phyloP scores from a whole-genome alignment of 2,113 vertebrate genomes.

The Variabilichromis moorii region DNA sequence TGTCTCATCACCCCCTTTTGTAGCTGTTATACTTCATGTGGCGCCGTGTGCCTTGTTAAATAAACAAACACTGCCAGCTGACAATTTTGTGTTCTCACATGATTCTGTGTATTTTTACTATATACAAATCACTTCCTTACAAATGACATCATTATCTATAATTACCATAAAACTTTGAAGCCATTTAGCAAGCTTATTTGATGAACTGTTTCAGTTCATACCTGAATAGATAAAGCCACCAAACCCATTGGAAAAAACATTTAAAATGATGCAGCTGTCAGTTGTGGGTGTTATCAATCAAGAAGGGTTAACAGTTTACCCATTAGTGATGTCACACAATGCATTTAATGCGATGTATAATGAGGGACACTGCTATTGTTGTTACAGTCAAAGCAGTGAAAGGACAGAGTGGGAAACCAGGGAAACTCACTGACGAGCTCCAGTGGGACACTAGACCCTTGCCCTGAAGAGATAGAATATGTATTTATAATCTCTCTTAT shows the following conservation, averaged over 20 bases:
- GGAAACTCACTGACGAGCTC: not conserved
- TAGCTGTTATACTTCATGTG: not conserved
- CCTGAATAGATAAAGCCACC: not conserved
- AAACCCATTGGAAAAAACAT: not conserved
- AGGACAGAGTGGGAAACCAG: constrained; percentile 25
- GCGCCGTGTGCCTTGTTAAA: not conserved
- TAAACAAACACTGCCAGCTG: not conserved
- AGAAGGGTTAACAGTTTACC: rapidly evolving
- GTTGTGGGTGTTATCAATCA: not conserved
- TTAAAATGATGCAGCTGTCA: not conserved
- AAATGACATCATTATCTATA: not conserved
- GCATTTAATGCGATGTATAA: not conserved
- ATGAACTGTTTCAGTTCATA: not conserved
- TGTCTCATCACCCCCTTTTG: not conserved
- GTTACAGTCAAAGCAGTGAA: not conserved
- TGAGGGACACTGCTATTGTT: constrained; percentile 39
- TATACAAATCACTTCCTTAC: not conserved
- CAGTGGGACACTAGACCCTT: not conserved
- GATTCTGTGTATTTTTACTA: not conserved
- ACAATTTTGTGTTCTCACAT: not conserved
- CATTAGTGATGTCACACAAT: not conserved
- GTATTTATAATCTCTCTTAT: not conserved
- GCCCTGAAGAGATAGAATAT: not conserved
- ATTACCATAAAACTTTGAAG: not conserved
- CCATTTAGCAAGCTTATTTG: not conserved